phyloP scores from a whole-genome alignment of 2,888 invertebrate genomes.

The Tinea semifulvella region DNA sequence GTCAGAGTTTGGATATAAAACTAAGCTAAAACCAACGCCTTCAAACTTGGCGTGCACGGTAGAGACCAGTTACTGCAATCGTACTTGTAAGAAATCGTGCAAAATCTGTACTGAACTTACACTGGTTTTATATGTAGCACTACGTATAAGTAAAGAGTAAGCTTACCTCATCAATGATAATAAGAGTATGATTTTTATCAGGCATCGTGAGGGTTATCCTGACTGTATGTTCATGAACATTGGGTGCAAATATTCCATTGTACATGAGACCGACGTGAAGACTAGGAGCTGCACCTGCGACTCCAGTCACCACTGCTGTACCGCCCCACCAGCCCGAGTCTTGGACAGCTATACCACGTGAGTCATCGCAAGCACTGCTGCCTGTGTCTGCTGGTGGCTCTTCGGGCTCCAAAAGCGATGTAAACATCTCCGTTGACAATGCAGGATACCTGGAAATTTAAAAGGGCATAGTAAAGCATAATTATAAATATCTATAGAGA shows the following conservation, averaged over 20 bases:
- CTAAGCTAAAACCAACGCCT: too few species aligned
- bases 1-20: too few species aligned
- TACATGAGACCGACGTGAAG: constrained; percentile 83
- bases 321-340: constrained; percentile 84
- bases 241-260: constrained; percentile 79
- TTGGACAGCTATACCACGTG: constrained; percentile 43
- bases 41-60: too few species aligned
- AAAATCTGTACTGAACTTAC: too few species aligned
- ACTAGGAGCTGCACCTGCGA: constrained; percentile 81
- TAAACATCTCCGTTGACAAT: constrained; percentile 83
- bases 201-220: constrained; percentile 74
- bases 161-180: constrained; percentile 77
- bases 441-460: constrained; percentile 48
- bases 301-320: constrained; percentile 86
- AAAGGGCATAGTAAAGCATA: too few species aligned
- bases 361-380: constrained; percentile 63
- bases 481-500: too few species aligned
- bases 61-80: too few species aligned
- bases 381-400: constrained; percentile 72
- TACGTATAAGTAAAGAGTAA: too few species aligned
- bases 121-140: too few species aligned
- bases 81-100: too few species aligned
- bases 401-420: constrained; percentile 74
- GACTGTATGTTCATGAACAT: constrained; percentile 72
- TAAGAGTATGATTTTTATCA: constrained; percentile 76